Conservation (phyloP, 2,797 vertebrate species). For the Oryzias sinensis region DNA sequence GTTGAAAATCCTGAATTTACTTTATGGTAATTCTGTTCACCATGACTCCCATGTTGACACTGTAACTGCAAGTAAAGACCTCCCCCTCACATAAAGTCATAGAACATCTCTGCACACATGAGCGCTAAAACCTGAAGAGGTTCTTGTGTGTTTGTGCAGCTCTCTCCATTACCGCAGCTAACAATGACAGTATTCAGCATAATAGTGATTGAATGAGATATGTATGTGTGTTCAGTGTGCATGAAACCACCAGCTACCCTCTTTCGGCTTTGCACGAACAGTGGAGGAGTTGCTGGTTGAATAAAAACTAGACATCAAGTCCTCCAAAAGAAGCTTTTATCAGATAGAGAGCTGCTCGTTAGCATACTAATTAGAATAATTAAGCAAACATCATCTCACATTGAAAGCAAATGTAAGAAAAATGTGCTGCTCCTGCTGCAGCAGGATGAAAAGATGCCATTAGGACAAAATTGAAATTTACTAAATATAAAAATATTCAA, state of each 20-base stretch:
- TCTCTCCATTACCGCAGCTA: constrained; percentile 33
- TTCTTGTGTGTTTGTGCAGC: constrained; percentile 41
- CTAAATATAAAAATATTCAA: too few relatives aligned
- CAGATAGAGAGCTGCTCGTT: constrained; percentile 59
- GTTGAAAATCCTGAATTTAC: neutral
- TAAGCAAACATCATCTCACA: constrained; percentile 55
- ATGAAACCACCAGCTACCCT: constrained; percentile 47
- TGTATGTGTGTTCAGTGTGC: constrained; percentile 27
- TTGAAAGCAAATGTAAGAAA: constrained; percentile 41
- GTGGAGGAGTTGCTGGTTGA: constrained; percentile 53
- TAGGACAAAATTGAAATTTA: too few relatives aligned
- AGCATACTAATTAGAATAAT: constrained; percentile 72
- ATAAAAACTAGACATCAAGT: constrained; percentile 68
- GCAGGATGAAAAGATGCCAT: constrained; percentile 4
- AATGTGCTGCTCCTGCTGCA: constrained; percentile 41
- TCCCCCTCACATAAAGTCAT: constrained; percentile 15
- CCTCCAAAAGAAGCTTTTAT: constrained; percentile 63
- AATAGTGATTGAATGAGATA: constrained; percentile 53
- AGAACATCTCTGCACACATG: constrained; percentile 46
- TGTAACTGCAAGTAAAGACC: constrained; percentile 7
- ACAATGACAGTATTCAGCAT: constrained; percentile 55
- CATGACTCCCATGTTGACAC: constrained; percentile 1
- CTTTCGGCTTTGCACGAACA: constrained; percentile 45
- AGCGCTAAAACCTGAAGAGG: constrained; percentile 42
- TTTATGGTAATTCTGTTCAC: neutral